These are phyloP conservation scores for Cynodonichthys magdalenae DNA, from an alignment of 2,797 vertebrate species.

Conservation along the genomic window DNA sequence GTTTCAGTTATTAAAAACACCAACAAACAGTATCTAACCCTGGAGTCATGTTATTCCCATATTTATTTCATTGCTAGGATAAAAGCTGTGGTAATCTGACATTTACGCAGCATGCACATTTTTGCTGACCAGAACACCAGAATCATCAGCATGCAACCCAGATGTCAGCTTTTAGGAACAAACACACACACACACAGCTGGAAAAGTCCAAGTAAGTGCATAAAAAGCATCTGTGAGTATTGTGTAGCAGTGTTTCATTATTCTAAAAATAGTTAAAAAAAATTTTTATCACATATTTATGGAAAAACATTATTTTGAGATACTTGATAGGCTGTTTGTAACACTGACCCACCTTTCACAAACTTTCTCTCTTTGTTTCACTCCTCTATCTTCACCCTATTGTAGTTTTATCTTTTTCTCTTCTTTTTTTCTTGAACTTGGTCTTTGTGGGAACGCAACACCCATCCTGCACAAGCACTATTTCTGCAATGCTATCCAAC, in stretches of 20 bases:
- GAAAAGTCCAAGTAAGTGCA: conserved; percentile 34
- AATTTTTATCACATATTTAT: conserved; percentile 34
- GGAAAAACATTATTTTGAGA: conserved; percentile 23
- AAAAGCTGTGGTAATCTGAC: conserved; percentile 72
- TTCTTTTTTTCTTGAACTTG: conserved; percentile 17
- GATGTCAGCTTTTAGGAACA: conserved; percentile 65
- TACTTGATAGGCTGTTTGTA: conserved; percentile 36
- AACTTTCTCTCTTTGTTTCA: conserved; percentile 24
- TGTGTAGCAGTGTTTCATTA: conserved; percentile 37
- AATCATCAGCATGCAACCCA: conserved; percentile 69
- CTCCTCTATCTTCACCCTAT: conserved; percentile 39
- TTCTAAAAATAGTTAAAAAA: conserved; percentile 27
- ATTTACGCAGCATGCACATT: conserved; percentile 61
- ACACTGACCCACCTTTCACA: conserved; percentile 46
- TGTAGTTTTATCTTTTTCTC: conserved; percentile 17
- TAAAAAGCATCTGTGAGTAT: conserved; percentile 29
- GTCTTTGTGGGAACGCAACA: conserved; percentile 11
- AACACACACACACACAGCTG: conserved; percentile 22
- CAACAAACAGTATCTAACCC: conserved; percentile 24
- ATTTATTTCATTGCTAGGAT: conserved; percentile 56
- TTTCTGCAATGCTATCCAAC: conserved; percentile 60
- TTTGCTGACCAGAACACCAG: conserved; percentile 70
- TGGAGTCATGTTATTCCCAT: conserved; percentile 46
- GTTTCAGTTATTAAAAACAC: conserved; percentile 28
- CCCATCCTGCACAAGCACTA: conserved; percentile 5